Evolutionary conservation across 1,140 invertebrate species (phyloP), one percentile per base, ranked within the genome.

Genomic region (Drosophila ohnishii): DNA sequence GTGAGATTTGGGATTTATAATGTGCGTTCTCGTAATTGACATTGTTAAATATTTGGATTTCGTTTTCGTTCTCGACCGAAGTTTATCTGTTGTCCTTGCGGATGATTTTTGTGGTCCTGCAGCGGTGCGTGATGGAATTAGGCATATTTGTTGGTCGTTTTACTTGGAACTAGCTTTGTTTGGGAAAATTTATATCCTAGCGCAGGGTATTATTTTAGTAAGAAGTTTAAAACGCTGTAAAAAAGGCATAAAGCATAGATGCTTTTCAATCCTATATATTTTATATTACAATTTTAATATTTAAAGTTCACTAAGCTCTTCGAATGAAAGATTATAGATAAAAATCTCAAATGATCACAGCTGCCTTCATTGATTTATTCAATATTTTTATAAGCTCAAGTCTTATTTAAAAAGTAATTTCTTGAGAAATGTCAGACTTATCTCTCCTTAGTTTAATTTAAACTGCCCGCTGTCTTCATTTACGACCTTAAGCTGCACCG

Each of bases 1-100:
- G 84, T 88, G 84, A 88, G 84, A 88, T 88, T 88, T 88, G 84
- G 84, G 84, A 88, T 88, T 88, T 88, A 88, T 88, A 88, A 88
- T 88, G 84, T 88, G 85, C 84, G 84, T 77, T 83, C 83, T 84
- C 84, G 84, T 88, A 88, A 88, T 88, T 88, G 84, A 88, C 84
- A 83, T 88, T 88, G 84, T 88, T 88, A 88, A 88, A 88, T 88
- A 88, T 88, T 88, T 88, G 84, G 74, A 88, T 88, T 88, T 66
- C 71, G 25, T 56, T 74, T 75, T 70, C 60, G 25, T 47, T 53
- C 65, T 50, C 42, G n/a, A n/a, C 58, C 37, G 55, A 69, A 50
- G 59, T 75, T 81, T 81, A 61, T 74, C 48, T 50, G 48, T 51
- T 80, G 59, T 77, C 57, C 57, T 73, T 74, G 47, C 37, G 40